A percentile compares a stretch with the other conserved stretches of the same genome.
phyloP scores from a whole-genome alignment of 2,797 vertebrate genomes.

The Mionectes olivaceus region DNA sequence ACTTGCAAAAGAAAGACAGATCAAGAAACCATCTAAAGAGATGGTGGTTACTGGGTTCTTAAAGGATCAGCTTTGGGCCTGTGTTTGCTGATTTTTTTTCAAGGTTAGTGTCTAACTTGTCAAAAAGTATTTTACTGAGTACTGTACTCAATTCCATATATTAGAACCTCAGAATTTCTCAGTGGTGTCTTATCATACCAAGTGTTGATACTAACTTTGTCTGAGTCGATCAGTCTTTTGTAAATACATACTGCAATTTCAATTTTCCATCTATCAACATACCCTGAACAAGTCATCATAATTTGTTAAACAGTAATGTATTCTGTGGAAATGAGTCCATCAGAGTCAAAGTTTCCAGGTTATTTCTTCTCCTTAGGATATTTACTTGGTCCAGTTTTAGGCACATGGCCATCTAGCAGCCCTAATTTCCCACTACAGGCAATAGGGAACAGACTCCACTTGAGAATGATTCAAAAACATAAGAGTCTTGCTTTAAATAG shows the following conservation, averaged over 20 bases:
- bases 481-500: neutral
- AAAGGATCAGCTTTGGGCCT: neutral
- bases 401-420: neutral
- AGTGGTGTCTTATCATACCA: neutral
- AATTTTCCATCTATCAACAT: neutral
- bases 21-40: neutral
- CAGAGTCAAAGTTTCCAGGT: neutral
- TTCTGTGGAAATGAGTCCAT: neutral
- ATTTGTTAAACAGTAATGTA: neutral
- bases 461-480: neutral
- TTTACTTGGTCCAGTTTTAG: neutral
- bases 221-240: neutral
- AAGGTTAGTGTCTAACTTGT: neutral
- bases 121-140: neutral
- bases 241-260: neutral
- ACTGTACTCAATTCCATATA: neutral
- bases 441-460: neutral
- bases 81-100: neutral
- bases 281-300: neutral
- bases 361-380: neutral
- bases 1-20: slow-evolving; percentile 12
- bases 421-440: neutral
- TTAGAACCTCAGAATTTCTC: neutral
- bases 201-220: neutral
- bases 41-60: neutral